Conservation (phyloP, 2,797 vertebrate genomes). For the Phrynocephalus guinanensis region DNA sequence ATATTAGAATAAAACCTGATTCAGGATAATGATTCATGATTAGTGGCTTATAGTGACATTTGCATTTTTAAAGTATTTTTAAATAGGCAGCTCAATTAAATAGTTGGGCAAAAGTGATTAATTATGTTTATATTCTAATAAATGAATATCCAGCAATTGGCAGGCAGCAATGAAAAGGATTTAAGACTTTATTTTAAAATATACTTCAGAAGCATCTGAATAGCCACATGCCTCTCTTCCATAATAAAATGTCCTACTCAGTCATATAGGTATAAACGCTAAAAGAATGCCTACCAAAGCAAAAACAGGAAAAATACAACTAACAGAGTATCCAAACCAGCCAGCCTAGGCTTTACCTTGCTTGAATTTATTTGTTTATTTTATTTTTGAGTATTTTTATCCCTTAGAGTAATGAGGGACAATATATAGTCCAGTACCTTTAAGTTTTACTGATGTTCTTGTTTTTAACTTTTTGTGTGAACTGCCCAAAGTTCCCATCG, state of each 20-base stretch:
- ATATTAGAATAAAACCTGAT: not conserved
- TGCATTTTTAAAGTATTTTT: not conserved
- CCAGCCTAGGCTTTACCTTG: not conserved
- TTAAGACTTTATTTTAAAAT: not conserved
- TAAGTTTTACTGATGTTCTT: too few relatives aligned
- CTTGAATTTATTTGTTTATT: not conserved
- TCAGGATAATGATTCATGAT: not conserved
- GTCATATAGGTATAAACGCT: too few relatives aligned
- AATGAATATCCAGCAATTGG: not conserved
- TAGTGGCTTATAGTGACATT: not conserved
- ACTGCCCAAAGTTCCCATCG: too few relatives aligned
- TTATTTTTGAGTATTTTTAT: too few relatives aligned
- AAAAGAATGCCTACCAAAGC: too few relatives aligned
- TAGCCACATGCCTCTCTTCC: not conserved
- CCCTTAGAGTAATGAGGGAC: too few relatives aligned
- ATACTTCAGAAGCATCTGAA: not conserved
- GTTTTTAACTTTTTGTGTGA: too few relatives aligned
- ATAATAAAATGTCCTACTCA: too few relatives aligned
- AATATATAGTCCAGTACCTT: too few relatives aligned
- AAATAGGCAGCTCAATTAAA: not conserved
- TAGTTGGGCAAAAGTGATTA: not conserved
- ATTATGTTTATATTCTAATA: not conserved
- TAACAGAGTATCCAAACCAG: too few relatives aligned
- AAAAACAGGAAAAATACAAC: too few relatives aligned
- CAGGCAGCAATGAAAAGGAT: not conserved